These are phyloP conservation scores for Anas flavirostris DNA, from an alignment of 2,797 vertebrate species.

Conservation along the genomic window DNA sequence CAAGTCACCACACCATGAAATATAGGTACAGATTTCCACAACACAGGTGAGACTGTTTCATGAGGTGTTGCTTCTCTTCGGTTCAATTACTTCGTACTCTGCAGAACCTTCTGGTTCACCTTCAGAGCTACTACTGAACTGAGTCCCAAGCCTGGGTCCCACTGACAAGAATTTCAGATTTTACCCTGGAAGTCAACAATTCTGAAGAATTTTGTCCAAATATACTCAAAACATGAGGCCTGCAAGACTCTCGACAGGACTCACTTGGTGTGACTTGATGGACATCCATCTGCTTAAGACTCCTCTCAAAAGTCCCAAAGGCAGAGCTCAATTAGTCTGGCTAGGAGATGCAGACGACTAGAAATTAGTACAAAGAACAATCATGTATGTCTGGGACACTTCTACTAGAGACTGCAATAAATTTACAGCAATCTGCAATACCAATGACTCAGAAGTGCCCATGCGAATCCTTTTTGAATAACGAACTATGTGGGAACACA, in stretches of 20 bases:
- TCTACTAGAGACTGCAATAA: not conserved
- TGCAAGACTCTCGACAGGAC: not conserved
- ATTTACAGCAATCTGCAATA: not conserved
- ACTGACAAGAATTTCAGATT: not conserved
- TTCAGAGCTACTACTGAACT: not conserved
- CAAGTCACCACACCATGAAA: not conserved
- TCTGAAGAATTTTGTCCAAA: not conserved
- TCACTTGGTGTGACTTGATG: not conserved
- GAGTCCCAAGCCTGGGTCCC: not conserved
- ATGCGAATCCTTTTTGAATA: not conserved
- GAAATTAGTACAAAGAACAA: accelerated
- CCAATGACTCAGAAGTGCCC: not conserved
- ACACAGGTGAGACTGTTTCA: not conserved
- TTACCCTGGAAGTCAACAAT: not conserved
- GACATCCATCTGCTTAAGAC: not conserved
- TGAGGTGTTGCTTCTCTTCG: not conserved
- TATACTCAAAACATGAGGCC: not conserved
- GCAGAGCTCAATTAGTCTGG: not conserved
- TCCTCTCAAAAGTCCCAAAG: not conserved
- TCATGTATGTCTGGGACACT: not conserved
- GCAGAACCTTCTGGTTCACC: not conserved
- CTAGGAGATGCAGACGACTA: not conserved
- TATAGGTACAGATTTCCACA: not conserved
- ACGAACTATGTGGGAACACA: accelerated
- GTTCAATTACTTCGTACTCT: not conserved